Percentiles rank a stretch among this genome's conserved stretches.
Evolutionary conservation across 1,140 invertebrate species (phyloP).

Genomic region (Anastatus disparis): DNA sequence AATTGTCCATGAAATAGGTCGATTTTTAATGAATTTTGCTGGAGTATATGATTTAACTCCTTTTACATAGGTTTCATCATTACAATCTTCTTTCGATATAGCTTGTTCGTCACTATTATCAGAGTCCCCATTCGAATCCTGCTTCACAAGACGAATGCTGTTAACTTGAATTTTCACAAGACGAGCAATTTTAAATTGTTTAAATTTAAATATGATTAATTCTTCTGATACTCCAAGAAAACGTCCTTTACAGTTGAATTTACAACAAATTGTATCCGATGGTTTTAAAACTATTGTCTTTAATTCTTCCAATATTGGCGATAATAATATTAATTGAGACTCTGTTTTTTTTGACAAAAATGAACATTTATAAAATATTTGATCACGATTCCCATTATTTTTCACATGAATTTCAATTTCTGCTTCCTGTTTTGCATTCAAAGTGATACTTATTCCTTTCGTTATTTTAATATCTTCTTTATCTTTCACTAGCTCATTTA

Average conservation of each 20-base stretch:
- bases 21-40: no score
- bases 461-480: constrained; percentile 63
- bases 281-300: constrained; percentile 53
- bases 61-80: no score
- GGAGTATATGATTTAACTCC: no score
- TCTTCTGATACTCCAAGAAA: constrained; percentile 72
- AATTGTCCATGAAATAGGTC: no score
- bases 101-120: no score
- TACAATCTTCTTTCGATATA: no score
- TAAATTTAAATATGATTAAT: constrained; percentile 70
- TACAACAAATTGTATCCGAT: constrained; percentile 52
- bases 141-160: constrained; percentile 20
- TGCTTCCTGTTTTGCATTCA: constrained; percentile 57
- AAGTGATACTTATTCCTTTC: constrained; percentile 56
- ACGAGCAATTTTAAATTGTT: constrained; percentile 69
- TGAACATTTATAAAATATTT: constrained; percentile 44
- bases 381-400: constrained; percentile 56
- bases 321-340: constrained; percentile 59
- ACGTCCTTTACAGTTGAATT: constrained; percentile 65
- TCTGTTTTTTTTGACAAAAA: constrained; percentile 52
- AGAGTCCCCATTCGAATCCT: no score
- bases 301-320: constrained; percentile 68
- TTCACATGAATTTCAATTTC: constrained; percentile 50
- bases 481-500: constrained; percentile 50
- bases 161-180: constrained; percentile 66